Evolutionary conservation across 2,113 vertebrate genomes (phyloP).

Genomic region (Bettongia penicillata): DNA sequence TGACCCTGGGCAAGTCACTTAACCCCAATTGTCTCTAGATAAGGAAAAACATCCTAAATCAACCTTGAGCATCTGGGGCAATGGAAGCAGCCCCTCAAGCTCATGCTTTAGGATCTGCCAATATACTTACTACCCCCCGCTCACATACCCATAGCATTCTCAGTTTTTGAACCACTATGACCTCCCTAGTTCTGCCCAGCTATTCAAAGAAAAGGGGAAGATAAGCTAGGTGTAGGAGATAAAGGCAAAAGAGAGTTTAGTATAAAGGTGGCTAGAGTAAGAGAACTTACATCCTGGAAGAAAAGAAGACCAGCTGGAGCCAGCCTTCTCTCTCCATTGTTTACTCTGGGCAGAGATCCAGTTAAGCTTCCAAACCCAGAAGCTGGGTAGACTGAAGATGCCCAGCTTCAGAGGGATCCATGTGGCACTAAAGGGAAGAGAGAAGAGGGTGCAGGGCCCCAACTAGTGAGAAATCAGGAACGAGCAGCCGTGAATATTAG

Average conservation of each 20-base stretch:
- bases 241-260: too few relatives aligned
- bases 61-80: too few relatives aligned
- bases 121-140: too few relatives aligned
- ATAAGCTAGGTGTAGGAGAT: constrained; percentile 8
- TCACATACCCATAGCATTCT: neutral
- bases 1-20: too few relatives aligned
- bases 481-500: neutral
- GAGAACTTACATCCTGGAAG: neutral
- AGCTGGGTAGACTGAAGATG: neutral
- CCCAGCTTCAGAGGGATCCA: neutral
- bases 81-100: too few relatives aligned
- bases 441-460: too few relatives aligned
- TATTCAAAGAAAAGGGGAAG: neutral
- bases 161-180: neutral
- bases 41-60: neutral
- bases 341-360: neutral
- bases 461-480: neutral
- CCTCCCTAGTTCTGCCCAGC: neutral
- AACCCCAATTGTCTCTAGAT: too few relatives aligned
- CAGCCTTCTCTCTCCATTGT: neutral
- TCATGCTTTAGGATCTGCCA: too few relatives aligned
- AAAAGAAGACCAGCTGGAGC: neutral
- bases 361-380: neutral
- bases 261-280: neutral
- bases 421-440: neutral